Conservation (phyloP, 2,888 invertebrate genomes). For the Heliconius hortense region DNA sequence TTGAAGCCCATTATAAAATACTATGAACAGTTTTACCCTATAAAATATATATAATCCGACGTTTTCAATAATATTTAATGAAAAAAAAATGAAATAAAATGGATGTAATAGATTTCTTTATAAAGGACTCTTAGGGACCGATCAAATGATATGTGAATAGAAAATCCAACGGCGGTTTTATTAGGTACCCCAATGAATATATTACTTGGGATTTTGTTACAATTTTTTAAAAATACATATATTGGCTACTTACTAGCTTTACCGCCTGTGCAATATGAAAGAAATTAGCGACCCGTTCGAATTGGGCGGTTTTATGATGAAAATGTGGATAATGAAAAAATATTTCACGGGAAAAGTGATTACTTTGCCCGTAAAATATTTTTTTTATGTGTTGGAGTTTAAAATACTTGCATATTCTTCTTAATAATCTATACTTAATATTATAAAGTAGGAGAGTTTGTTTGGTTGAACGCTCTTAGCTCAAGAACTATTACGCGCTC, state of each 20-base stretch:
- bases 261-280: neutral
- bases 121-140: constrained; percentile 30
- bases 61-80: constrained; percentile 26
- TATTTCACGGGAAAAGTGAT: neutral
- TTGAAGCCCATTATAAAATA: neutral
- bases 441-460: too few relatives aligned
- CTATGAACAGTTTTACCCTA: neutral
- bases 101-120: constrained; percentile 34
- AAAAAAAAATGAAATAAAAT: constrained; percentile 25
- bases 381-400: neutral
- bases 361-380: neutral
- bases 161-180: constrained; percentile 42
- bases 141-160: constrained; percentile 41
- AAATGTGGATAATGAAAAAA: neutral
- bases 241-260: neutral
- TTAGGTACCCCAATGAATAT: constrained; percentile 46
- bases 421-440: too few relatives aligned
- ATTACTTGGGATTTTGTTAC: constrained; percentile 36
- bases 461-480: too few relatives aligned
- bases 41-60: constrained; percentile 2
- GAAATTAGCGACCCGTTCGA: constrained; percentile 17
- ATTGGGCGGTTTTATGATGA: neutral
- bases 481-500: too few relatives aligned
- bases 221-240: constrained; percentile 23
- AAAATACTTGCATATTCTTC: neutral